These are phyloP conservation scores for Tetramorium alpestre DNA, from an alignment of 1,140 invertebrate genomes.

Conservation along the genomic window DNA sequence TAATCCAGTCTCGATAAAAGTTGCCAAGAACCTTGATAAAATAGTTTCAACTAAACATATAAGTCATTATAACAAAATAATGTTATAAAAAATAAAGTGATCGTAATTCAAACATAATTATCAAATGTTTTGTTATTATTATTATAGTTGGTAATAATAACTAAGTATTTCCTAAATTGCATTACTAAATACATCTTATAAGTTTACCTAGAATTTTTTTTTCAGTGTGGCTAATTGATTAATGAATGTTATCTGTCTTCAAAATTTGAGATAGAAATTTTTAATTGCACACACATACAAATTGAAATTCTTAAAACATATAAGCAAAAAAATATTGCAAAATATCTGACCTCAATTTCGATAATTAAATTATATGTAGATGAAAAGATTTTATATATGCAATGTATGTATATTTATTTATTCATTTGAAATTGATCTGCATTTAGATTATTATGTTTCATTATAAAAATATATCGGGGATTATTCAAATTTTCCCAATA, in stretches of 20 bases:
- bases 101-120: too few relatives aligned
- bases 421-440: not conserved
- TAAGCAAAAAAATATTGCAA: not conserved
- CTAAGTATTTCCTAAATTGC: too few relatives aligned
- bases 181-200: too few relatives aligned
- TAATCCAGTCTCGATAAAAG: too few relatives aligned
- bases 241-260: not conserved
- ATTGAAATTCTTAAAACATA: not conserved
- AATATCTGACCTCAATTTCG: not conserved
- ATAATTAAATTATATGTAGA: not conserved
- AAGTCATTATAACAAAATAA: too few relatives aligned
- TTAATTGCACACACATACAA: not conserved
- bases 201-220: too few relatives aligned
- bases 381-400: not conserved
- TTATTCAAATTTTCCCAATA: not conserved
- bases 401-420: too few relatives aligned
- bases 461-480: not conserved
- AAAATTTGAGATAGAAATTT: not conserved
- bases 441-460: slow-evolving; percentile 2
- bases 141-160: too few relatives aligned
- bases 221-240: not conserved
- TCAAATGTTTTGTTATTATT: too few relatives aligned
- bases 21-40: too few relatives aligned
- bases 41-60: too few relatives aligned
- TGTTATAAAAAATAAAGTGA: too few relatives aligned